Evolutionary conservation across 2,888 invertebrate genomes (phyloP).

Genomic region (Aphidius colemani): DNA sequence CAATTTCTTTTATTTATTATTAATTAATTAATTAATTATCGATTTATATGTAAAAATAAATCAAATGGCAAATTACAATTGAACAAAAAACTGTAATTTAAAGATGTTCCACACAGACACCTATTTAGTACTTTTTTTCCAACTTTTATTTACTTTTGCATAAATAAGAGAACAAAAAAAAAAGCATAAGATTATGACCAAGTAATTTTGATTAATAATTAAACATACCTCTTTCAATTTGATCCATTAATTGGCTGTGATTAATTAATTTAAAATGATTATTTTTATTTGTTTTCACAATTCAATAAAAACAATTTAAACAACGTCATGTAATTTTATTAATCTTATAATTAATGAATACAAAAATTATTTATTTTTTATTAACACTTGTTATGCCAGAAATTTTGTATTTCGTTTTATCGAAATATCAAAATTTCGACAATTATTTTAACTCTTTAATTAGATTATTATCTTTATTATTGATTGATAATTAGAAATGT

Average conservation of each 20-base stretch:
- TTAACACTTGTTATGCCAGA: neutral
- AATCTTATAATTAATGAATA: neutral
- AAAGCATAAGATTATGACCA: neutral
- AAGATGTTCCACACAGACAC: too few species aligned
- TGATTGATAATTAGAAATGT: neutral
- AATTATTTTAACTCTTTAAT: too few species aligned
- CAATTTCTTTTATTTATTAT: too few species aligned
- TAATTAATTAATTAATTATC: too few species aligned
- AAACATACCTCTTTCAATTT: neutral
- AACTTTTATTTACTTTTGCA: too few species aligned
- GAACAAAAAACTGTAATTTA: too few species aligned
- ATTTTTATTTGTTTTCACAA: neutral
- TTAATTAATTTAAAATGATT: neutral
- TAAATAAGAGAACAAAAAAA: too few species aligned
- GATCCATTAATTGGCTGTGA: neutral
- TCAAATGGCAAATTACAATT: too few species aligned
- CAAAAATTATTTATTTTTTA: neutral
- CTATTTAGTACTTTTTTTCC: too few species aligned
- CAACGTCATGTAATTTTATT: neutral
- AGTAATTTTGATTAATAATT: neutral
- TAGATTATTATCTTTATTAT: too few species aligned
- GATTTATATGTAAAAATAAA: too few species aligned
- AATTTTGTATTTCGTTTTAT: neutral
- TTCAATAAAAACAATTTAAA: neutral
- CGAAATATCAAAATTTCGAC: neutral